These are phyloP conservation scores for Dasysyrphus albostriatus DNA, from an alignment of 2,888 invertebrate genomes.

Conservation along the genomic window DNA sequence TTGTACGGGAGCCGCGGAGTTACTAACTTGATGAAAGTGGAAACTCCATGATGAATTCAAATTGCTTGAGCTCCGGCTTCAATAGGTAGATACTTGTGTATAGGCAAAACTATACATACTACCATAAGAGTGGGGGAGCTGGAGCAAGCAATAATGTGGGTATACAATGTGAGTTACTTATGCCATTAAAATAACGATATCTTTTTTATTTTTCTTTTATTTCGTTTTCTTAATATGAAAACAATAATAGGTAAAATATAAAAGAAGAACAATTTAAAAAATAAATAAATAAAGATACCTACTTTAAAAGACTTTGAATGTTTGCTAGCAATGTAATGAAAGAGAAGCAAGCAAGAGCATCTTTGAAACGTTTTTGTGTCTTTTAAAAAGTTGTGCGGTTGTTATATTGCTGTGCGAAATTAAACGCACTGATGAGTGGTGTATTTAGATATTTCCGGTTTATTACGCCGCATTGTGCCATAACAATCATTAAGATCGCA, in stretches of 20 bases:
- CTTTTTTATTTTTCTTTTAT: constrained; percentile 43
- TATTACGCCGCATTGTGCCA: constrained; percentile 58
- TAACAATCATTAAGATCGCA: constrained; percentile 59
- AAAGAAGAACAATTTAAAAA: background rate
- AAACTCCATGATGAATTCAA: constrained; percentile 66
- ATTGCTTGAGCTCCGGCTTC: constrained; percentile 40
- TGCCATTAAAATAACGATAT: constrained; percentile 45
- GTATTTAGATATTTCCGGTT: constrained; percentile 39
- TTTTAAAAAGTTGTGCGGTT: background rate
- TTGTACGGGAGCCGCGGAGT: constrained; percentile 72
- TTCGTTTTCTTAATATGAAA: constrained; percentile 53
- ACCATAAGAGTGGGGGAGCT: constrained; percentile 60
- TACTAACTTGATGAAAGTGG: constrained; percentile 73
- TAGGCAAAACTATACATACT: constrained; percentile 1
- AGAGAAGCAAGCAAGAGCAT: constrained; percentile 8
- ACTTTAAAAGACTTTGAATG: background rate
- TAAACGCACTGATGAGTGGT: constrained; percentile 28
- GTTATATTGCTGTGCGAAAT: constrained; percentile 20
- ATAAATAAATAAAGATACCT: background rate
- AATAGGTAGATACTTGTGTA: constrained; percentile 6
- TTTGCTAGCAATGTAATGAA: constrained; percentile 4
- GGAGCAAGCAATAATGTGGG: constrained; percentile 11
- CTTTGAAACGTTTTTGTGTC: background rate
- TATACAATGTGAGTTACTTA: constrained; percentile 37
- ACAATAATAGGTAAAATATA: constrained; percentile 26